These are phyloP conservation scores for Amiota minor DNA, from an alignment of 2,888 invertebrate species.

Conservation along the genomic window DNA sequence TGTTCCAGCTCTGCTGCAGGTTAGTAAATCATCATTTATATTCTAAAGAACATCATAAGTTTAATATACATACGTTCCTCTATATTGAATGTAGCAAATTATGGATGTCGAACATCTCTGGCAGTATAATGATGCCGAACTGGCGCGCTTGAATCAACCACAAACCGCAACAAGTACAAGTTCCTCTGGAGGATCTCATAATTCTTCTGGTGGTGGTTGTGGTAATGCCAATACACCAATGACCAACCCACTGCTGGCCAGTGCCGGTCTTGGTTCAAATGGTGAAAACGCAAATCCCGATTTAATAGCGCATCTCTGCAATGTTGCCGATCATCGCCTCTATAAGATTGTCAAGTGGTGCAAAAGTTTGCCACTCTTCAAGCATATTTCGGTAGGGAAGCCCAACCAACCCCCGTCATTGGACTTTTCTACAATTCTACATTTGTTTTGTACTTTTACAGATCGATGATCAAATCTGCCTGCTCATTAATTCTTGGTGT, in stretches of 20 bases:
- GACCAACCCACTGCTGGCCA: constrained; percentile 76
- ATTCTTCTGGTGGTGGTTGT: background rate
- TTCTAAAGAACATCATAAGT: background rate
- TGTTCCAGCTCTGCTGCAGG: constrained; percentile 82
- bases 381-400: constrained; percentile 89
- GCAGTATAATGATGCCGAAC: constrained; percentile 92
- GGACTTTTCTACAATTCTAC: no score
- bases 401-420: no score
- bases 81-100: constrained; percentile 80
- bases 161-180: constrained; percentile 49
- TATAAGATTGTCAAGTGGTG: constrained; percentile 99
- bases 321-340: constrained; percentile 94
- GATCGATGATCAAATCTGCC: constrained; percentile 98
- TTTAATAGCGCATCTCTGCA: constrained; percentile 90
- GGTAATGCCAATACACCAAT: constrained; percentile 64
- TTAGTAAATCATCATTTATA: constrained; percentile 63
- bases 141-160: constrained; percentile 78
- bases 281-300: constrained; percentile 83
- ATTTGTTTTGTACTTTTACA: constrained; percentile 69
- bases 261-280: constrained; percentile 74
- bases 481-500: constrained; percentile 98
- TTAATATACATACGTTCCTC: no score
- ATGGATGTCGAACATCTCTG: constrained; percentile 97
- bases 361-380: constrained; percentile 95
- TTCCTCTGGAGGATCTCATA: constrained; percentile 40